Conservation (phyloP, 2,888 invertebrate species). For the Formica aserva region DNA sequence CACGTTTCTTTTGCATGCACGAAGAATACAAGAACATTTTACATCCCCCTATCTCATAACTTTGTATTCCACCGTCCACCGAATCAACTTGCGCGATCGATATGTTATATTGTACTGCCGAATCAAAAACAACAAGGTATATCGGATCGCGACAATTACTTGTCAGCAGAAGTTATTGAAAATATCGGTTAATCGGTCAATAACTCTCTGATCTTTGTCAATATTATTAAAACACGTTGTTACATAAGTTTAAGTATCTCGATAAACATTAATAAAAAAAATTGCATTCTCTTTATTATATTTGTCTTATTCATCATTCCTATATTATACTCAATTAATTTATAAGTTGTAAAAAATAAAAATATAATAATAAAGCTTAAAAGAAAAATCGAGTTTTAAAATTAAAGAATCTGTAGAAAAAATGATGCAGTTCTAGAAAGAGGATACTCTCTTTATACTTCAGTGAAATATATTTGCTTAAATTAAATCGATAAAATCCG, state of each 20-base stretch:
- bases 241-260: not conserved
- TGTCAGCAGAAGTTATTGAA: constrained; percentile 5
- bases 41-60: constrained; percentile 9
- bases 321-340: not conserved
- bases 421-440: not conserved
- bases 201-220: not conserved
- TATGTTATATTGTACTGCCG: constrained; percentile 29
- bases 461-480: not conserved
- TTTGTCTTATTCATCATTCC: not conserved
- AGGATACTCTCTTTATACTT: not conserved
- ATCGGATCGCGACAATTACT: constrained; percentile 39
- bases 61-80: not conserved
- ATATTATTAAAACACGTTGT: not conserved
- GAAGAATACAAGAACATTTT: constrained; percentile 22
- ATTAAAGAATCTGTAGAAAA: constrained; percentile 2
- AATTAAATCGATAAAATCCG: too few species aligned
- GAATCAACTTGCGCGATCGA: constrained; percentile 49
- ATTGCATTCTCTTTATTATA: not conserved
- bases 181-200: constrained; percentile 21
- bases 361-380: not conserved
- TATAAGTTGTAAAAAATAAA: not conserved
- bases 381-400: not conserved
- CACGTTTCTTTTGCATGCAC: not conserved
- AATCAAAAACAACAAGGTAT: constrained; percentile 44
- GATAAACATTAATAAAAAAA: not conserved